These are phyloP conservation scores for Palloptera scutellata DNA, from an alignment of 2,888 invertebrate genomes.

Conservation along the genomic window DNA sequence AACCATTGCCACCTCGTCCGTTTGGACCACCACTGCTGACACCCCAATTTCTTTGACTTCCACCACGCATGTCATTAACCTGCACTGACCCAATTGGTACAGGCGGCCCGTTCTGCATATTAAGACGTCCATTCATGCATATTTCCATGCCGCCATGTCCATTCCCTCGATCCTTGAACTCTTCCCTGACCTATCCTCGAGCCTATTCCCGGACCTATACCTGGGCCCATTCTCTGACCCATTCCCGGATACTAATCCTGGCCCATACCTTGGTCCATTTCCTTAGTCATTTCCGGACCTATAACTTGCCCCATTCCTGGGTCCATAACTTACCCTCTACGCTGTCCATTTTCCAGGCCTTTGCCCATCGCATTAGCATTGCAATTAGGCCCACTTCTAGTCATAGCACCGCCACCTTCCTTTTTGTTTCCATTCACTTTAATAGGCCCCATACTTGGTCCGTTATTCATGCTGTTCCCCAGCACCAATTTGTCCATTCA, in stretches of 20 bases:
- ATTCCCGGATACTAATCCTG: neutral
- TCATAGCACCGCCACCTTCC: neutral
- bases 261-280: neutral
- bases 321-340: neutral
- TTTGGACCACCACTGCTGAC: neutral
- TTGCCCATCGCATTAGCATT: constrained; percentile 8
- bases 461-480: no score
- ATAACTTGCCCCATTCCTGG: neutral
- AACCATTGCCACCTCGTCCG: neutral
- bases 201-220: constrained; percentile 2
- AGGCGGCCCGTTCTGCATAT: constrained; percentile 2
- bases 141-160: constrained; percentile 18
- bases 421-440: neutral
- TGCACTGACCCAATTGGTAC: constrained; percentile 3
- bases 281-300: neutral
- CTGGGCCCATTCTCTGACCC: neutral
- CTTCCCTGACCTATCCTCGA: neutral
- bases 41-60: neutral
- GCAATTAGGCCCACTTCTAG: no score
- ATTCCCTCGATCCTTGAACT: neutral
- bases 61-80: neutral
- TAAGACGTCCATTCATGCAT: constrained; percentile 14
- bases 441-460: no score
- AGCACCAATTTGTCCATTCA: no score
- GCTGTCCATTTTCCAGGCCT: neutral